Evolutionary conservation across 2,888 invertebrate species (phyloP).

Genomic region (Trichogramma dendrolimi): DNA sequence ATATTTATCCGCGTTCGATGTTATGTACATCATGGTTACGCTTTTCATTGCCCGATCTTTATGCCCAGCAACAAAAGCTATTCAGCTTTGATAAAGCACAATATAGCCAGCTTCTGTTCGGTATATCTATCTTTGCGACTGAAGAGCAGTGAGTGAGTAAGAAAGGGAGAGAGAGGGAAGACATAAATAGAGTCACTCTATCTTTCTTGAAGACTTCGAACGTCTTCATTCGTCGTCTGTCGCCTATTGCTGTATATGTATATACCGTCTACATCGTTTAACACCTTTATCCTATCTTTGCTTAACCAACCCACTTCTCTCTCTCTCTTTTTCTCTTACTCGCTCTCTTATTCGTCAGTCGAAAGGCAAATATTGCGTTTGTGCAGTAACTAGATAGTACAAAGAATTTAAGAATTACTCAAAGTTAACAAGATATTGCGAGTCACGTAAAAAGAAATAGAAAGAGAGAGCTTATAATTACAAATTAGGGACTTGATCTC

Average conservation of each 20-base stretch:
- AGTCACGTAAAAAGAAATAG: not conserved
- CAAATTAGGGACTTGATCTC: too few species aligned
- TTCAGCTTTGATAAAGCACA: slow-evolving; percentile 20
- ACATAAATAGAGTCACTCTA: not conserved
- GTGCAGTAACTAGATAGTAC: slow-evolving; percentile 14
- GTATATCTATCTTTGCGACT: not conserved
- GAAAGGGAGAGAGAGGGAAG: too few species aligned
- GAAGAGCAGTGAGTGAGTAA: not conserved
- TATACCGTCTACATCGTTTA: slow-evolving; percentile 3
- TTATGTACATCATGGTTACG: too few species aligned
- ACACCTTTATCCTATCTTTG: slow-evolving; percentile 23
- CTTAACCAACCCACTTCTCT: slow-evolving; percentile 15
- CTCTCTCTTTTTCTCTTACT: too few species aligned
- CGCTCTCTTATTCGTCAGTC: slow-evolving; percentile 8
- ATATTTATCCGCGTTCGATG: too few species aligned
- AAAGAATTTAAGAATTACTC: not conserved
- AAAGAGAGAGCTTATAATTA: too few species aligned
- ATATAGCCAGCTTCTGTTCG: not conserved
- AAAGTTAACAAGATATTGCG: not conserved
- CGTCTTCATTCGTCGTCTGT: slow-evolving; percentile 18
- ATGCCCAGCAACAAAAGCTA: slow-evolving; percentile 14
- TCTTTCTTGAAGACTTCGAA: slow-evolving; percentile 8
- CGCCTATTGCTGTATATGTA: not conserved
- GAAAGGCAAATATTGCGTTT: slow-evolving; percentile 18
- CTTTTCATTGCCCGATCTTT: slow-evolving; percentile 10